A percentile compares a stretch with the other conserved stretches of the same genome.
Evolutionary conservation across 2,888 invertebrate genomes (phyloP).

Genomic region (Therioaphis trifolii): DNA sequence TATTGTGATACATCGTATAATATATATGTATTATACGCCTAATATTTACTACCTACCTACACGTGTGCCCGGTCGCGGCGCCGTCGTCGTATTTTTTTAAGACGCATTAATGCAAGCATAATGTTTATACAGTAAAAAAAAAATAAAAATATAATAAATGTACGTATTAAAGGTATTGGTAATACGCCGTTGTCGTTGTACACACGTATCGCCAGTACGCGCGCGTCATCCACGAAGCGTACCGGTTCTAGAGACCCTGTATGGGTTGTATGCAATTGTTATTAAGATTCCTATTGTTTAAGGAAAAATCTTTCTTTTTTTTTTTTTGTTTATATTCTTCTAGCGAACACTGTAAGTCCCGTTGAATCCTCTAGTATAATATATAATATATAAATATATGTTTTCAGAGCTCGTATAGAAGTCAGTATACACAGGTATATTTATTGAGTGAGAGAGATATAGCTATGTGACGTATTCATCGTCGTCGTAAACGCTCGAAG

Average conservation of each 20-base stretch:
- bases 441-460: not conserved
- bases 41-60: not conserved
- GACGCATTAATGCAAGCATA: no score
- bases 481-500: not conserved
- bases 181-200: not conserved
- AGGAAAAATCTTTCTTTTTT: not conserved
- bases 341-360: no score
- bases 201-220: not conserved
- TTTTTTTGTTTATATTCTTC: not conserved
- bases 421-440: not conserved
- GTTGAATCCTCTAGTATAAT: no score
- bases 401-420: not conserved
- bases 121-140: no score
- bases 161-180: not conserved
- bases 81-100: not conserved
- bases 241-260: not conserved
- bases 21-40: not conserved
- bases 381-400: not conserved
- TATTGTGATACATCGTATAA: not conserved
- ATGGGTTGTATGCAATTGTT: not conserved
- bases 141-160: no score
- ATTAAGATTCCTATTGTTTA: constrained; percentile 5
- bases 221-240: not conserved
- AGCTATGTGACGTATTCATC: not conserved
- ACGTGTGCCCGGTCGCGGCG: not conserved